Evolutionary conservation across 2,113 vertebrate species (phyloP).

Genomic region (Nettapus auritus): DNA sequence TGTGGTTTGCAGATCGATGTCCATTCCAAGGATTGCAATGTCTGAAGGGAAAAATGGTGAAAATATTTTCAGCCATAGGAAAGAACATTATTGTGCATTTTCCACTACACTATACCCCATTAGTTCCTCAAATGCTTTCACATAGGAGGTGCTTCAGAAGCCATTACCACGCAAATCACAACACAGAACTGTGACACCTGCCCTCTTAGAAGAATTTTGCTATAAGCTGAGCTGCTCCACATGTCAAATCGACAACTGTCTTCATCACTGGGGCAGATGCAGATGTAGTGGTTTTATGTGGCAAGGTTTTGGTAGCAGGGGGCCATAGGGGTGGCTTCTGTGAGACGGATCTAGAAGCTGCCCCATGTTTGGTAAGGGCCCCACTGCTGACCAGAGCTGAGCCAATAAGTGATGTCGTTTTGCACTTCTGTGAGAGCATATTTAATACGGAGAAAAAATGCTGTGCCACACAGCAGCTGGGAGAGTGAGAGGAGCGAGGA

Average conservation of each 20-base stretch:
- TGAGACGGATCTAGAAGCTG: too few relatives aligned
- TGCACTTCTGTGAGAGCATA: too few relatives aligned
- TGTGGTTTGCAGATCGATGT: slow-evolving; percentile 85
- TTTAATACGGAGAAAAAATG: too few relatives aligned
- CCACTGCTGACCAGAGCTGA: too few relatives aligned
- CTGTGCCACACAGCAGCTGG: too few relatives aligned
- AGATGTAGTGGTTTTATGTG: too few relatives aligned
- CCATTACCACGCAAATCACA: neutral
- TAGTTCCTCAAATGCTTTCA: neutral
- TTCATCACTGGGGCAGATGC: neutral
- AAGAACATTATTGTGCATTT: neutral
- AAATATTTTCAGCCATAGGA: neutral
- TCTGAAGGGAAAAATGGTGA: slow-evolving; percentile 71
- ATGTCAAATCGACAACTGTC: neutral
- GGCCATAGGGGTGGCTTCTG: too few relatives aligned
- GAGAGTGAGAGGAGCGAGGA: too few relatives aligned
- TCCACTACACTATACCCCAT: neutral
- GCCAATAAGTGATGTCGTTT: too few relatives aligned
- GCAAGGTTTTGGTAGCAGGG: too few relatives aligned
- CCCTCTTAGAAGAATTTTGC: neutral
- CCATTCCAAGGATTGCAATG: slow-evolving; percentile 79
- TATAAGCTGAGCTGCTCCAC: neutral
- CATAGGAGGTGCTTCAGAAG: neutral
- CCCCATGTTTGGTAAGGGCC: too few relatives aligned
- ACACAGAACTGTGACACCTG: neutral